Evolutionary conservation across 2,113 vertebrate genomes (phyloP), one percentile per base, ranked within the genome.

Genomic region (Spea multiplicata): DNA sequence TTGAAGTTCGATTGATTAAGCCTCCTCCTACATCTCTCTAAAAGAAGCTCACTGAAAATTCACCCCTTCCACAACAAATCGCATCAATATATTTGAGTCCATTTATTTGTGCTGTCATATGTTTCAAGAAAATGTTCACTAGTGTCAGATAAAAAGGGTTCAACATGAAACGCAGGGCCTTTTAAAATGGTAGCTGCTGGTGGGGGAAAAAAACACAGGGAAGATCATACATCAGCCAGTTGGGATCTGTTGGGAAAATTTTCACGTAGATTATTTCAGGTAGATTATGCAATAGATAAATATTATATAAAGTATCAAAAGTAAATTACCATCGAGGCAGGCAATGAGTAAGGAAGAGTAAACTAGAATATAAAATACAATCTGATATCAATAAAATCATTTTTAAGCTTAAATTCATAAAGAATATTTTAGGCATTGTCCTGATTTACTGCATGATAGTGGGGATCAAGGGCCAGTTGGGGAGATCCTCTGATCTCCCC

Each of bases 61-160:
- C 68, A 72, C 59, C 61, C 76, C 72, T 72, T 78, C 69, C 69
- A 72, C 76, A 30, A 30, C 30, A 72, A 78, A 78, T 78, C 59
- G 55, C 76, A 72, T 78, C 76, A 78, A 78, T 78, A 78, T 78
- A 72, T 78, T 53, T 57, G 59, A 78, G 69, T 14, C 76, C 69
- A 78, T 71, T 78, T 78, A 82, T 4, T 1, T 48, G 74, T 64
- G 61, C 80, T 67, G 16, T 75, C 81, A 85, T 62, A 69, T 65
- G 75, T 85, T 84, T 81, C 64, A 82, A 83, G 84, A 76, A 78
- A 81, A 82, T 82, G 64, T 74, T 17, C 59, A 0, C 68, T 65
- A 61, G 81, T 81, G 84, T 83, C 79, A 85, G 80, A 76, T 59
- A 81, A 81, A 9, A 62, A 48, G 57, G 17, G 17, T 83, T 78